phyloP scores from a whole-genome alignment of 53 echinoderm and acorn worm species.

The Holothuria leucospilota region DNA sequence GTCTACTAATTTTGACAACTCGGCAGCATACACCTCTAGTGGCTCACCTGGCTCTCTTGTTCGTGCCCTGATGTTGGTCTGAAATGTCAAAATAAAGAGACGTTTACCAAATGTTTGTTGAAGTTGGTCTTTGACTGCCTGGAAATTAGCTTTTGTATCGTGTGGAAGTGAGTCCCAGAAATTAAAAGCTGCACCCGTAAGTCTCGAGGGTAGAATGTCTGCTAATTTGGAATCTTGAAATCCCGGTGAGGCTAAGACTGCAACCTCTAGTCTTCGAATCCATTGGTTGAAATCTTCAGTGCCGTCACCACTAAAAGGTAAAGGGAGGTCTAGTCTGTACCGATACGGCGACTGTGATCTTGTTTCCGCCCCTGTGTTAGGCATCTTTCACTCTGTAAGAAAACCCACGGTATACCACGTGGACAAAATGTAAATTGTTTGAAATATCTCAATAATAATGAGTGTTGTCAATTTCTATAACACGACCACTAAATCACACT shows the following conservation, averaged over 20 bases:
- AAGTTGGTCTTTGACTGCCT: constrained; percentile 1
- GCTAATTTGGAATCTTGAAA: neutral
- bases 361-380: too few relatives aligned
- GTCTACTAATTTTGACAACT: constrained; percentile 25
- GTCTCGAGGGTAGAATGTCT: constrained; percentile 28
- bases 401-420: too few relatives aligned
- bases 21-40: constrained; percentile 67
- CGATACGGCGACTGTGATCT: too few relatives aligned
- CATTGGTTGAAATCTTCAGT: constrained; percentile 59
- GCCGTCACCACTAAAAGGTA: constrained; percentile 60
- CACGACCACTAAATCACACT: too few relatives aligned
- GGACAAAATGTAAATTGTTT: too few relatives aligned
- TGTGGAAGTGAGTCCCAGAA: constrained; percentile 42
- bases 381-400: too few relatives aligned
- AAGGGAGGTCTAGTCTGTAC: constrained; percentile 33
- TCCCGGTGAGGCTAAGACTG: constrained; percentile 19
- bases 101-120: constrained; percentile 3
- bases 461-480: too few relatives aligned
- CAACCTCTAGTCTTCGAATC: constrained; percentile 57
- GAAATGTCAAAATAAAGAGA: constrained; percentile 35
- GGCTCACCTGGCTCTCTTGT: constrained; percentile 53
- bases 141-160: neutral
- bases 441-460: too few relatives aligned
- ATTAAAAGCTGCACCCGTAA: constrained; percentile 39
- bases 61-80: constrained; percentile 44